Evolutionary conservation across 2,888 invertebrate species (phyloP), one percentile per base, ranked within the genome.

Genomic region (Syritta pipiens): DNA sequence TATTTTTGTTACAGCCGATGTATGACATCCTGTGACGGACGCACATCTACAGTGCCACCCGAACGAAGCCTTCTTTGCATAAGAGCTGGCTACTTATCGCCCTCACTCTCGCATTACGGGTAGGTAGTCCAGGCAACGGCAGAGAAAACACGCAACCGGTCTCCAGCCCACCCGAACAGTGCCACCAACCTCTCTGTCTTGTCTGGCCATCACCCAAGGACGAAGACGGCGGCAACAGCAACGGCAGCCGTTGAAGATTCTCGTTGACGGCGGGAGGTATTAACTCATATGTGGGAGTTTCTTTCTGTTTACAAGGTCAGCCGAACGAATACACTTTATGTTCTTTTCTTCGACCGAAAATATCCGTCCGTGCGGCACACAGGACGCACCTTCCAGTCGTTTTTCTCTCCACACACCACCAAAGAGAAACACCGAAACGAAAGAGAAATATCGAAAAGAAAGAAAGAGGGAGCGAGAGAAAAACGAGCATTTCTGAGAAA

Each of bases 171-270:
- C 48, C 60, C 68, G 55, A 55, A 46, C 20, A 12, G 9, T 35
- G 44, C 63, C 57, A 24, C 51, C 65, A 49, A 30, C 9, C n/a
- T 37, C 77, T 19, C 22, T 65, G 59, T 72, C 72, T 60, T 77
- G 77, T 77, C 77, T 77, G 77, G 77, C 77, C 65, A 48, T 35
- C 30, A 67, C 48, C 60, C 77, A 77, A 77, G 77, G 72, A 77
- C 77, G 72, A 77, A 76, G 71, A 76, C 30, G 76, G 19, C 57
- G 44, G 32, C 19, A 51, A 51, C 26, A 62, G 49, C 24, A 37
- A 2, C 46, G 12, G n/a, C 59, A 42, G 14, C 4, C 20, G 22
- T 1, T 10, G 12, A 9, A 17, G 42, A 24, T 35, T 32, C 53
- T 19, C 32, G 32, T 17, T 44, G 48, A 59, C 40, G 57, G 55